Percentiles rank a stretch among this genome's conserved stretches.
Conservation (phyloP, 2,113 vertebrate genomes). For the Maccullochella peelii region DNA sequence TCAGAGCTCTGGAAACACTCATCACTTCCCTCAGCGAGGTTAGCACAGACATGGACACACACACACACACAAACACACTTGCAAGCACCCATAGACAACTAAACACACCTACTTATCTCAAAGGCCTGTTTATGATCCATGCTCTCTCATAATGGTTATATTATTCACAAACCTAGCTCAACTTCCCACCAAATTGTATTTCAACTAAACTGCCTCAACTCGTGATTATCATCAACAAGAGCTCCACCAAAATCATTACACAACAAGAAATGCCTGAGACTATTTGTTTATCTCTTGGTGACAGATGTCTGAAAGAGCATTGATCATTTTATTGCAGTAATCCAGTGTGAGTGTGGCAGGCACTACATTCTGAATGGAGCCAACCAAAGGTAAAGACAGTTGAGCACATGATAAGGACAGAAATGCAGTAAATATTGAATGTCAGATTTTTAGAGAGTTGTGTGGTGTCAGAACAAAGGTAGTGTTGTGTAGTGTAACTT, state of each 20-base stretch:
- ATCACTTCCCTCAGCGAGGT: conserved; percentile 23
- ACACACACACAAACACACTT: conserved; percentile 11
- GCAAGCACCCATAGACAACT: conserved; percentile 3
- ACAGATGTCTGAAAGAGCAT: not conserved
- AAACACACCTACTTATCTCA: conserved; percentile 4
- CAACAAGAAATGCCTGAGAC: not conserved
- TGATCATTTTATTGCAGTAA: not conserved
- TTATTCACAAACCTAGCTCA: not conserved
- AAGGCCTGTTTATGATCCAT: conserved; percentile 8
- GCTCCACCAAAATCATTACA: not conserved
- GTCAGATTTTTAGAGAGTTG: not conserved
- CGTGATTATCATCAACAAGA: not conserved
- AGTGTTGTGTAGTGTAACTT: too few species aligned
- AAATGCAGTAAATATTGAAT: not conserved
- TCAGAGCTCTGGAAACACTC: conserved; percentile 50
- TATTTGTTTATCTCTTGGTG: not conserved
- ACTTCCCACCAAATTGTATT: not conserved
- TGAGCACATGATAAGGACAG: not conserved
- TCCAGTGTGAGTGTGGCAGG: not conserved
- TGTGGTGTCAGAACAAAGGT: not conserved
- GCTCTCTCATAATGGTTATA: conserved; percentile 5
- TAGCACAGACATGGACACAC: not conserved
- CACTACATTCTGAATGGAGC: not conserved
- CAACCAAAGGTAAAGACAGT: not conserved
- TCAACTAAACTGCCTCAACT: not conserved